These are phyloP conservation scores for Darwinula stevensoni DNA, from an alignment of 2,888 invertebrate genomes.

Conservation along the genomic window DNA sequence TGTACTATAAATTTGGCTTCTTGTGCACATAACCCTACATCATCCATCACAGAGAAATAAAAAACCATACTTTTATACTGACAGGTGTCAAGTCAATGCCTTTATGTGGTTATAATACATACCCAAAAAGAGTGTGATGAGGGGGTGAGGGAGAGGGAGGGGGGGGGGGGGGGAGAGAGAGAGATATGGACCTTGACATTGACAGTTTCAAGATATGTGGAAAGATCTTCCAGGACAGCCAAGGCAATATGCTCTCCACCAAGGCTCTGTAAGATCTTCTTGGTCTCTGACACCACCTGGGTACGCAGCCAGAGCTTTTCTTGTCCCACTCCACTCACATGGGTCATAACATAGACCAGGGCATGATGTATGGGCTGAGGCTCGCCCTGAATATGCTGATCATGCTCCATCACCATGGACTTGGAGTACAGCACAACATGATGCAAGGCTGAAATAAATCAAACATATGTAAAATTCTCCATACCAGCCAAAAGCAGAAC, in stretches of 20 bases:
- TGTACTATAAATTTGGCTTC: too few species aligned
- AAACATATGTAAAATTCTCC: too few species aligned
- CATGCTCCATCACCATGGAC: constrained; percentile 34
- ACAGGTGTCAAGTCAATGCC: too few species aligned
- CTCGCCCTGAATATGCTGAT: constrained; percentile 30
- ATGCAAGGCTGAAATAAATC: constrained; percentile 25
- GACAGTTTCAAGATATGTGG: constrained; percentile 27
- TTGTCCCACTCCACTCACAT: too few species aligned
- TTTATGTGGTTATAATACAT: too few species aligned
- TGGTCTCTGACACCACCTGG: constrained; percentile 28
- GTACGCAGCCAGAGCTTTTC: constrained; percentile 28
- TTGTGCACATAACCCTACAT: too few species aligned
- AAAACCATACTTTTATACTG: too few species aligned
- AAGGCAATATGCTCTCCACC: constrained; percentile 30
- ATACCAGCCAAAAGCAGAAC: too few species aligned
- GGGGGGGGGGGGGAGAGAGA: too few species aligned
- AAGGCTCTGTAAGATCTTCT: constrained; percentile 23
- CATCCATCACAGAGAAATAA: too few species aligned
- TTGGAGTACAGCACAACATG: constrained; percentile 43
- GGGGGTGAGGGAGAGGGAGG: too few species aligned
- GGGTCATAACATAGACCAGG: constrained; percentile 33
- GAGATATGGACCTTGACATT: constrained; percentile 12
- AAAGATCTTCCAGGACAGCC: constrained; percentile 31
- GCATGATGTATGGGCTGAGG: constrained; percentile 35
- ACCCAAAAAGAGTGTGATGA: too few species aligned